These are phyloP conservation scores for Dynastes grantii DNA, from an alignment of 2,888 invertebrate genomes.

Conservation along the genomic window DNA sequence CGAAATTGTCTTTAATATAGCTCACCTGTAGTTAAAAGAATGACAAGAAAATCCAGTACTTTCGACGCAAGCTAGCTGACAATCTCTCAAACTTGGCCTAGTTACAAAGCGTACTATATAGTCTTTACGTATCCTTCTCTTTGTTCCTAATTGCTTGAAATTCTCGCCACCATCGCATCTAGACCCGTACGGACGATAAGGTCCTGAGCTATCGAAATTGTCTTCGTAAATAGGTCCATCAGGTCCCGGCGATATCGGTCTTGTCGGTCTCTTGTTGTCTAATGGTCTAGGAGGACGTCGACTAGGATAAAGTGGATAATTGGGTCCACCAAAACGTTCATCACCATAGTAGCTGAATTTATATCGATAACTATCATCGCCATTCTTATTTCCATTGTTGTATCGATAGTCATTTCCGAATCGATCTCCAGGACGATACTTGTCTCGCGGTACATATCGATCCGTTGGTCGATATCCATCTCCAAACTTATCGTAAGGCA, in stretches of 20 bases:
- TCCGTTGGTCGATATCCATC: constrained; percentile 54
- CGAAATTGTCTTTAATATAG: neutral
- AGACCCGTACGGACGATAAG: constrained; percentile 71
- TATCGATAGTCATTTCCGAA: constrained; percentile 62
- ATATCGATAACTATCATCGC: constrained; percentile 55
- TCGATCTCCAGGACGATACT: constrained; percentile 66
- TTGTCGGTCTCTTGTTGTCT: constrained; percentile 45
- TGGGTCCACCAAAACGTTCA: constrained; percentile 65
- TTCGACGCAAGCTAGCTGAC: constrained; percentile 89
- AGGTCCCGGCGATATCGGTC: constrained; percentile 67
- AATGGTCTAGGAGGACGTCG: constrained; percentile 60
- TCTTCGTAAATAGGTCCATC: constrained; percentile 70
- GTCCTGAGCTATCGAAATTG: constrained; percentile 65
- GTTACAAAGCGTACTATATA: constrained; percentile 83
- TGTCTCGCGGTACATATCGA: constrained; percentile 56
- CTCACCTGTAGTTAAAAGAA: constrained; percentile 89
- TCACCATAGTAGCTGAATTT: constrained; percentile 63
- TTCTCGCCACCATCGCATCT: constrained; percentile 88
- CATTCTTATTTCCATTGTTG: constrained; percentile 58
- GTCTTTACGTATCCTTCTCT: constrained; percentile 85
- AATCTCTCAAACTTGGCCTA: constrained; percentile 83
- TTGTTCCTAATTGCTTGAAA: constrained; percentile 86
- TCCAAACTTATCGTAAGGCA: constrained; percentile 60
- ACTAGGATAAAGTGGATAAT: constrained; percentile 66
- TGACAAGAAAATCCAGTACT: constrained; percentile 88